phyloP scores from a whole-genome alignment of 2,797 vertebrate genomes.

The Spondyliosoma cantharus region DNA sequence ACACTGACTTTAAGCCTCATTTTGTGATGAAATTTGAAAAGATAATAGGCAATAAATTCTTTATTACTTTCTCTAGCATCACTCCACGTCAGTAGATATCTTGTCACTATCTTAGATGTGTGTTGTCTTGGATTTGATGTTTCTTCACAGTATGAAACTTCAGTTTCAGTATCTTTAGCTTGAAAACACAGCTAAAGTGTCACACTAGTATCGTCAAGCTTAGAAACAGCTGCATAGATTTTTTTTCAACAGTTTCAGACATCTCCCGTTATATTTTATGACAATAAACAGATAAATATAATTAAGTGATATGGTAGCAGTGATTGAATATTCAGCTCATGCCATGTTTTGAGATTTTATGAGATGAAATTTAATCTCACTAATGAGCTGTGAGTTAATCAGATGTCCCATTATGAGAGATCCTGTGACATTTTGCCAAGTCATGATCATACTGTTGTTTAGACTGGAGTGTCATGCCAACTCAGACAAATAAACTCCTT shows the following conservation, averaged over 20 bases:
- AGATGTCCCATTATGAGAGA: constrained; percentile 12
- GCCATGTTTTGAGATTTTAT: neutral
- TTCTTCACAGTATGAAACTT: neutral
- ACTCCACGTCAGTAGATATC: neutral
- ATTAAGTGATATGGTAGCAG: neutral
- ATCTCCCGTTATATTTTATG: neutral
- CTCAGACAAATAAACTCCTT: constrained; percentile 15
- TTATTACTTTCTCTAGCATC: neutral
- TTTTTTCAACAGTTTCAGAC: neutral
- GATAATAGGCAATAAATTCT: neutral
- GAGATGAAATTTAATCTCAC: constrained; percentile 1
- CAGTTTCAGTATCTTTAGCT: neutral
- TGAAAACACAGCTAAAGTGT: neutral
- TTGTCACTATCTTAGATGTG: neutral
- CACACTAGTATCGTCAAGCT: neutral
- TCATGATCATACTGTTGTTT: constrained; percentile 28
- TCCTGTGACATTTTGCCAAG: constrained; percentile 31
- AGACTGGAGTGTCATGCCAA: constrained; percentile 18
- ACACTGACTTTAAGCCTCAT: neutral
- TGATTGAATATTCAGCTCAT: neutral
- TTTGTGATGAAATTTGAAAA: neutral
- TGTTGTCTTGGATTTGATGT: neutral
- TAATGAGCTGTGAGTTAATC: constrained; percentile 42
- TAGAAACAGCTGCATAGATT: neutral
- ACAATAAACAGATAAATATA: constrained; percentile 5